Evolutionary conservation across 2,113 vertebrate genomes (phyloP), one percentile per base, ranked within the genome.

Genomic region (Mesoclemmys tuberculata): DNA sequence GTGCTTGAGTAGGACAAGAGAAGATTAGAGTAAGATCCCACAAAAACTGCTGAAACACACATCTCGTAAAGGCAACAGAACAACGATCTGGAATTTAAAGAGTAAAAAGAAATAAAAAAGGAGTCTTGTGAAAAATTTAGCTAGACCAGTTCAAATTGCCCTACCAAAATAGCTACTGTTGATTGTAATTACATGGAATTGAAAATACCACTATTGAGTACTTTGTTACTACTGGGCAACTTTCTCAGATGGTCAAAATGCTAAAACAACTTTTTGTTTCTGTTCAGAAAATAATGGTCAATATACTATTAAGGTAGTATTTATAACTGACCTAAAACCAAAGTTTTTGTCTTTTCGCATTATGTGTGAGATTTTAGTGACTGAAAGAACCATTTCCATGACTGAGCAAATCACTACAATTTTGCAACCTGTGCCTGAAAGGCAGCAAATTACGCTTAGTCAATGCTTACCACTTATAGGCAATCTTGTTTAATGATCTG

Each of bases 381-480:
- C 38, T 74, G 58, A 86, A 89, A 24, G 89, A 79, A 92, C 64
- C 3, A 90, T 84, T 94, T 95, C 92, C 35, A 81, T 68, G 68
- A 94, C 24, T 89, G 51, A 94, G 81, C 48, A 90, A 94, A 80
- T 2, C 75, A 79, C 38, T 88, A 29, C 44, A 82, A 89, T 96
- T 51, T 92, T 95, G 24, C 44, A 94, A 35, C 1, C 81, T 91
- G 49, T 78, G 16, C 5, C 68, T 96, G 87, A 88, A 85, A 44
- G 95, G 41, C 48, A 94, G 44, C 2, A 95, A 92, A 90, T 87
- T 94, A 3, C 35, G 91, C 84, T 90, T 80, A 94, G 89, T 82
- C 8, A 14, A 22, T 71, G 54, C 44, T 48, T 87, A 93, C 44
- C n/a, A 8, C 5, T 19, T 58, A 24, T 1, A 85, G 54, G 18